These are phyloP conservation scores for Mycetomoellerius zeteki DNA, from an alignment of 1,140 invertebrate species.

Conservation along the genomic window DNA sequence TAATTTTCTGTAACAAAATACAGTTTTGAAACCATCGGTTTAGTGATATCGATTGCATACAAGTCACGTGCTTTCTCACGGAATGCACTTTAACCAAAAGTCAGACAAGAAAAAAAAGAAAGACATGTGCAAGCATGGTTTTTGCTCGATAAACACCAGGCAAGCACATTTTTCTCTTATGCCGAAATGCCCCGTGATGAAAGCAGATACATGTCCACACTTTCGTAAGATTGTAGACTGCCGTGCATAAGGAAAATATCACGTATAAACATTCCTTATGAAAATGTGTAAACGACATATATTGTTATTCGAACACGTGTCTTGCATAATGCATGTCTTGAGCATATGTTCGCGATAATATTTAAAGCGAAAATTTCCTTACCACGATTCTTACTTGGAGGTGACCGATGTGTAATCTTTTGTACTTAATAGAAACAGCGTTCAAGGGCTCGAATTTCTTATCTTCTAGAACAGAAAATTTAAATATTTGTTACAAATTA, in stretches of 20 bases:
- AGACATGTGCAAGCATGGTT: neutral
- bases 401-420: neutral
- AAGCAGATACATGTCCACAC: constrained; percentile 26
- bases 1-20: too few relatives aligned
- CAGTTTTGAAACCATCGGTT: neutral
- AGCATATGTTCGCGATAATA: constrained; percentile 22
- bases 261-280: constrained; percentile 26
- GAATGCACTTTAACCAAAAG: constrained; percentile 17
- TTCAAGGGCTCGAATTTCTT: neutral
- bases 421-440: neutral
- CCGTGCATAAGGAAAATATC: constrained; percentile 15
- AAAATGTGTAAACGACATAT: constrained; percentile 12
- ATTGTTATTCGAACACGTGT: constrained; percentile 23
- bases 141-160: constrained; percentile 9
- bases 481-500: neutral
- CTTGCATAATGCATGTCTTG: constrained; percentile 11
- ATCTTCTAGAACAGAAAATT: neutral
- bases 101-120: neutral
- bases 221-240: constrained; percentile 24
- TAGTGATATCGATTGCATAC: neutral
- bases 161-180: constrained; percentile 10
- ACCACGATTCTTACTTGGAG: too few relatives aligned
- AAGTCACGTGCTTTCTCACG: neutral
- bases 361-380: constrained; percentile 34
- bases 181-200: constrained; percentile 28